Evolutionary conservation across 1,140 invertebrate genomes (phyloP).

Genomic region (Dendrolimus kikuchii): DNA sequence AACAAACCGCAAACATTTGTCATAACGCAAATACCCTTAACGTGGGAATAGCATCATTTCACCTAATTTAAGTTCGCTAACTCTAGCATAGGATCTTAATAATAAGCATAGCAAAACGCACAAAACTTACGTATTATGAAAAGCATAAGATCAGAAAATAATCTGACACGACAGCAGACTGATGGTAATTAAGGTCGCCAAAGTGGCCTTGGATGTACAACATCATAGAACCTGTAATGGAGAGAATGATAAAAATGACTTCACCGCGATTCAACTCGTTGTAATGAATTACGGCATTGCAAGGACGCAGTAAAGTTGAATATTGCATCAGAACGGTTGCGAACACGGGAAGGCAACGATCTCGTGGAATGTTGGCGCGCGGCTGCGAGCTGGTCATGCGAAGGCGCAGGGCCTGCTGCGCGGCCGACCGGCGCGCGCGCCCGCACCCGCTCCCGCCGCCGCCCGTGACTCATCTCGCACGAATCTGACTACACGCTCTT

Average conservation of each 20-base stretch:
- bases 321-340: constrained; percentile 66
- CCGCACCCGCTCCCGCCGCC: constrained; percentile 22
- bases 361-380: constrained; percentile 57
- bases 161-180: constrained; percentile 28
- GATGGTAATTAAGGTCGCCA: constrained; percentile 49
- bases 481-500: constrained; percentile 32
- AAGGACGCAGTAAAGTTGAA: constrained; percentile 71
- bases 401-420: constrained; percentile 27
- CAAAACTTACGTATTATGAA: no score
- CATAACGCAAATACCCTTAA: no score
- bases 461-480: constrained; percentile 41
- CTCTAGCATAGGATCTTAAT: no score
- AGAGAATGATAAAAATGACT: constrained; percentile 59
- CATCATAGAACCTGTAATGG: constrained; percentile 35
- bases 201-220: constrained; percentile 51
- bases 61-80: no score
- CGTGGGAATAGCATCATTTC: no score
- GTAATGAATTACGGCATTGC: constrained; percentile 71
- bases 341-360: constrained; percentile 57
- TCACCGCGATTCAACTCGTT: constrained; percentile 56
- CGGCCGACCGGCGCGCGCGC: constrained; percentile 20
- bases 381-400: constrained; percentile 25
- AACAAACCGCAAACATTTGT: constrained; percentile 13
- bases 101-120: no score
- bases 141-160: no score